phyloP scores from a whole-genome alignment of 1,140 invertebrate species.

The Cydia strobilella region DNA sequence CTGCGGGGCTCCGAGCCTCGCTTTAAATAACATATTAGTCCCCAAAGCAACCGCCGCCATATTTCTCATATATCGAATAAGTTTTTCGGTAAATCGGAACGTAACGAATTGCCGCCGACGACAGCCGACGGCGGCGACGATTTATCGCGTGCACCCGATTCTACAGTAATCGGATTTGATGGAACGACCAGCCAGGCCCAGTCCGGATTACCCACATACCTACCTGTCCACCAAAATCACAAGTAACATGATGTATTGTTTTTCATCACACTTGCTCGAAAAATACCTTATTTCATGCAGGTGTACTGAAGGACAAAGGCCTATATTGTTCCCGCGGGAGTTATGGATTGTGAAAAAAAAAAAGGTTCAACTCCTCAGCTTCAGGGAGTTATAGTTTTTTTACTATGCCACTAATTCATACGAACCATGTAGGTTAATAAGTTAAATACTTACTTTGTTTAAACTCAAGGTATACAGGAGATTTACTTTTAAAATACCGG shows the following conservation, averaged over 20 bases:
- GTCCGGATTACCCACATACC: slow-evolving; percentile 18
- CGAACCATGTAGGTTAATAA: too few species aligned
- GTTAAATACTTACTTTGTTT: too few species aligned
- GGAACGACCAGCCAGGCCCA: slow-evolving; percentile 31
- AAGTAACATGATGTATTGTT: neutral
- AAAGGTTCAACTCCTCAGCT: too few species aligned
- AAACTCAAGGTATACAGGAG: too few species aligned
- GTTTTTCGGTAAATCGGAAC: slow-evolving; percentile 67
- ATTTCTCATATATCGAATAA: slow-evolving; percentile 68
- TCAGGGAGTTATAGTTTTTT: too few species aligned
- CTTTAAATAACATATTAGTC: slow-evolving; percentile 72
- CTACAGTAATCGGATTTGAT: slow-evolving; percentile 66
- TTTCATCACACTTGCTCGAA: too few species aligned
- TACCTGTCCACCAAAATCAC: neutral
- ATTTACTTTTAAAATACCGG: too few species aligned
- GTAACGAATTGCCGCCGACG: slow-evolving; percentile 66
- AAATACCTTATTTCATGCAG: too few species aligned
- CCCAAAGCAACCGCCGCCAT: slow-evolving; percentile 68
- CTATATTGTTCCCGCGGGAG: too few species aligned
- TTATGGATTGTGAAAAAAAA: too few species aligned
- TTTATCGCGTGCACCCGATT: slow-evolving; percentile 68
- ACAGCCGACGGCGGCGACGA: slow-evolving; percentile 58
- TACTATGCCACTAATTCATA: too few species aligned
- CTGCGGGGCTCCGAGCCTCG: slow-evolving; percentile 59
- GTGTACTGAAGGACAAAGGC: too few species aligned